Evolutionary conservation across 2,888 invertebrate genomes (phyloP).

Genomic region (Plusia festucae): DNA sequence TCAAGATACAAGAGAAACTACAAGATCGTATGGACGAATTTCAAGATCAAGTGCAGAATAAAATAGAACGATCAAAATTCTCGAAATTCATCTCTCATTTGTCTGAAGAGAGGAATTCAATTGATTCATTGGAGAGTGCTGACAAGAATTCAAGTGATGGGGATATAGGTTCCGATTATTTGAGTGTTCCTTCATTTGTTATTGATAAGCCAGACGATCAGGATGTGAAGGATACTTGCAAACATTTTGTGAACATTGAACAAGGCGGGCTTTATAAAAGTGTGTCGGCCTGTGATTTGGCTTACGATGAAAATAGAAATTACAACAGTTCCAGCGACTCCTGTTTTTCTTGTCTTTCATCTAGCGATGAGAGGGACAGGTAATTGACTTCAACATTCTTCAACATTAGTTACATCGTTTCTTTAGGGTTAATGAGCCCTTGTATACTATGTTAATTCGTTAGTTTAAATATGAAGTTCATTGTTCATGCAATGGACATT

Average conservation of each 20-base stretch:
- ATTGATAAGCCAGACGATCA: conserved; percentile 71
- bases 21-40: conserved; percentile 83
- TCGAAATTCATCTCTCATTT: conserved; percentile 77
- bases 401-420: not conserved
- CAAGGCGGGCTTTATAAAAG: conserved; percentile 73
- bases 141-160: conserved; percentile 66
- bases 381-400: conserved; percentile 40
- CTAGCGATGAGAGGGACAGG: conserved; percentile 76
- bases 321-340: conserved; percentile 77
- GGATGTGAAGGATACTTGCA: conserved; percentile 71
- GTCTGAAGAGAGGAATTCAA: conserved; percentile 77
- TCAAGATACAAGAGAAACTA: conserved; percentile 80
- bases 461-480: too few species aligned
- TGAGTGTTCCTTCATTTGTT: conserved; percentile 75
- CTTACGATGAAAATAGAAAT: conserved; percentile 66
- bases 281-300: conserved; percentile 75
- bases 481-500: too few species aligned
- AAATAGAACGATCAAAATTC: conserved; percentile 75
- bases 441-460: not conserved
- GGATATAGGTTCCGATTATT: conserved; percentile 54
- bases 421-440: too few species aligned
- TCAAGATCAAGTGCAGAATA: conserved; percentile 82
- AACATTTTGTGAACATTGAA: conserved; percentile 76
- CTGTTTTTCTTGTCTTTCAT: conserved; percentile 75
- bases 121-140: conserved; percentile 54